phyloP scores from a whole-genome alignment of 2,797 vertebrate species.

The Hirundo rustica region DNA sequence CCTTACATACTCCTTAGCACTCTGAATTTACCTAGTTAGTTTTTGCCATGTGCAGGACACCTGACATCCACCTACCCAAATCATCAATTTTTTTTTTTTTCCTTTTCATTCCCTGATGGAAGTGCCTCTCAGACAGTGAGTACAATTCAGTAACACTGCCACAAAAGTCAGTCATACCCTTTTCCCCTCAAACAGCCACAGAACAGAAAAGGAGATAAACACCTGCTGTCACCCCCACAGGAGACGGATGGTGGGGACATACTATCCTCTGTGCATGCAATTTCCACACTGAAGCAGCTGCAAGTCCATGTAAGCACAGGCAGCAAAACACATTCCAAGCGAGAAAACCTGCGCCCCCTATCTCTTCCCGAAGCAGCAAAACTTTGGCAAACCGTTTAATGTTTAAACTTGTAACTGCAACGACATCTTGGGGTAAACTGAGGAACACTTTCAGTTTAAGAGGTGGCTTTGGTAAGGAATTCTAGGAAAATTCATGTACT shows the following conservation, averaged over 20 bases:
- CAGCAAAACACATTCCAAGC: neutral
- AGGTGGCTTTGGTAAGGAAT: neutral
- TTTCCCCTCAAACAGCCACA: neutral
- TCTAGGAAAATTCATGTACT: neutral
- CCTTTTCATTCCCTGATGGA: neutral
- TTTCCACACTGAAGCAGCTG: constrained; percentile 26
- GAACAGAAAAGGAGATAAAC: neutral
- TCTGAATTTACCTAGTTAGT: neutral
- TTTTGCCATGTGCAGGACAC: neutral
- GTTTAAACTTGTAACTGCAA: neutral
- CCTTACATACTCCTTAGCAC: neutral
- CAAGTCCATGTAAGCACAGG: neutral
- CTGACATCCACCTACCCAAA: neutral
- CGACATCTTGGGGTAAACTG: neutral
- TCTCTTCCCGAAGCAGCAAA: neutral
- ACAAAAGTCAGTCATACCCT: neutral
- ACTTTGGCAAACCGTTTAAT: neutral
- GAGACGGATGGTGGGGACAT: neutral
- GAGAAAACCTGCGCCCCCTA: neutral
- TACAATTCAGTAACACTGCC: neutral
- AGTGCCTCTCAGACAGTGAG: neutral
- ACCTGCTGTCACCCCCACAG: neutral
- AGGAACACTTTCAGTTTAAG: neutral
- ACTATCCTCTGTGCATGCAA: neutral
- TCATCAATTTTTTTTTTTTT: neutral